phyloP scores from a whole-genome alignment of 1,140 invertebrate genomes.

The Drosophila neocordata region DNA sequence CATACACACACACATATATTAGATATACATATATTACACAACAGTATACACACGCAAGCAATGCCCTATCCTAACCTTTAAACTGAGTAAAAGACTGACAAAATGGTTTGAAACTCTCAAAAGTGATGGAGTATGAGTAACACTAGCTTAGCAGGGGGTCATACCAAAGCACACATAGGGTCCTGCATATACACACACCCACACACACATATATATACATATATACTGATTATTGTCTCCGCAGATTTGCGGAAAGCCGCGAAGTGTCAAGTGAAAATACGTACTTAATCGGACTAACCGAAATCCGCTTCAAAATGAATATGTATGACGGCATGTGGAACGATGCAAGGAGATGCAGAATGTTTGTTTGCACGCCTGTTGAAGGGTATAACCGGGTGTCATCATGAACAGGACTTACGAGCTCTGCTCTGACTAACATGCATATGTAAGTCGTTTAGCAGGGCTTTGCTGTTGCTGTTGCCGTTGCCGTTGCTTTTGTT shows the following conservation, averaged over 20 bases:
- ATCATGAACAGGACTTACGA: constrained; percentile 16
- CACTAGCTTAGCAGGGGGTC: constrained; percentile 2
- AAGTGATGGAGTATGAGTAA: not conserved
- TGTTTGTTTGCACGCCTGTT: not conserved
- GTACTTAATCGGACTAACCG: constrained; percentile 19
- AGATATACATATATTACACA: too few species aligned
- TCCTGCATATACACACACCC: not conserved
- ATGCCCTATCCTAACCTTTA: constrained; percentile 11
- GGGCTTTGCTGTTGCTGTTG: constrained; percentile 20
- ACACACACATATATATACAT: not conserved
- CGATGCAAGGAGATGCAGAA: not conserved
- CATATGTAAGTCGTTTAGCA: constrained; percentile 29
- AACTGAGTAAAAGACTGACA: not conserved
- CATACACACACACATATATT: not conserved
- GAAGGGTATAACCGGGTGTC: constrained; percentile 18
- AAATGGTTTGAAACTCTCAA: not conserved
- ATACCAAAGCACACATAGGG: too few species aligned
- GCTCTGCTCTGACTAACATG: constrained; percentile 15
- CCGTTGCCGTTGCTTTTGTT: constrained; percentile 22
- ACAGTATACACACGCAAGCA: not conserved
- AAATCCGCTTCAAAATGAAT: constrained; percentile 11
- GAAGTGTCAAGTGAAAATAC: constrained; percentile 19
- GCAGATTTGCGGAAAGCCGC: constrained; percentile 17
- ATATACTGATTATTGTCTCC: constrained; percentile 9
- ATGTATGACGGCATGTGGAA: not conserved